phyloP scores from a whole-genome alignment of 2,888 invertebrate genomes.

The Macroteleia sp. region DNA sequence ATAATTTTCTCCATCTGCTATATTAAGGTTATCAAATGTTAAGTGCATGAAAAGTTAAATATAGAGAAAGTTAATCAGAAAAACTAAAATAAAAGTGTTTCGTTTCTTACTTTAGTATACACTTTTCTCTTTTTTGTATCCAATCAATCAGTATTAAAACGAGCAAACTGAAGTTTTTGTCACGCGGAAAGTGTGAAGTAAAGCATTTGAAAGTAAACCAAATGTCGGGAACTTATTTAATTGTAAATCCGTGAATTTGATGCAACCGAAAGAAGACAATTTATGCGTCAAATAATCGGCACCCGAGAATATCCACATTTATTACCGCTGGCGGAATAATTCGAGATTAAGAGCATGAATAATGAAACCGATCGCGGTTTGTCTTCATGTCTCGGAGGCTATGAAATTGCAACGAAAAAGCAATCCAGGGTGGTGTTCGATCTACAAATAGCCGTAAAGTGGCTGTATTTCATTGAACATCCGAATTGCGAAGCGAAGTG shows the following conservation, averaged over 20 bases:
- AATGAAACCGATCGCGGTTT: conserved; percentile 38
- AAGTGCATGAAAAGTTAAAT: too few relatives aligned
- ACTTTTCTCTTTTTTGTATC: too few relatives aligned
- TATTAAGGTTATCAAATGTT: too few relatives aligned
- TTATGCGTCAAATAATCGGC: conserved; percentile 10
- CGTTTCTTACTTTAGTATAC: too few relatives aligned
- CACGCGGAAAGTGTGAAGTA: too few relatives aligned
- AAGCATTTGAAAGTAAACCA: neutral
- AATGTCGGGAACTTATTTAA: conserved; percentile 3
- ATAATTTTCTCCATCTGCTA: too few relatives aligned
- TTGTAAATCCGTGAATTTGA: conserved; percentile 7
- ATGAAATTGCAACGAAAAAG: conserved; percentile 43
- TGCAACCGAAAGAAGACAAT: neutral
- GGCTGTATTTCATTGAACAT: conserved; percentile 55
- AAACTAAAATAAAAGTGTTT: too few relatives aligned
- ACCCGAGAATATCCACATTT: neutral
- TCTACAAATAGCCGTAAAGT: conserved; percentile 46
- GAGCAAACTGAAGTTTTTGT: too few relatives aligned
- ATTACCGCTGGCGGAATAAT: conserved; percentile 22
- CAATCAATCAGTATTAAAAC: too few relatives aligned
- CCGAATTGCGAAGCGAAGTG: conserved; percentile 45
- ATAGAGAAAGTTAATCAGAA: too few relatives aligned
- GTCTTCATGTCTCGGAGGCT: conserved; percentile 20
- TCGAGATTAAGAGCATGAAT: conserved; percentile 47
- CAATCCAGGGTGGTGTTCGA: conserved; percentile 19